A percentile compares a stretch with the other conserved stretches of the same genome.
phyloP scores from a whole-genome alignment of 2,113 vertebrate species.

The Notarius quadriscutis region DNA sequence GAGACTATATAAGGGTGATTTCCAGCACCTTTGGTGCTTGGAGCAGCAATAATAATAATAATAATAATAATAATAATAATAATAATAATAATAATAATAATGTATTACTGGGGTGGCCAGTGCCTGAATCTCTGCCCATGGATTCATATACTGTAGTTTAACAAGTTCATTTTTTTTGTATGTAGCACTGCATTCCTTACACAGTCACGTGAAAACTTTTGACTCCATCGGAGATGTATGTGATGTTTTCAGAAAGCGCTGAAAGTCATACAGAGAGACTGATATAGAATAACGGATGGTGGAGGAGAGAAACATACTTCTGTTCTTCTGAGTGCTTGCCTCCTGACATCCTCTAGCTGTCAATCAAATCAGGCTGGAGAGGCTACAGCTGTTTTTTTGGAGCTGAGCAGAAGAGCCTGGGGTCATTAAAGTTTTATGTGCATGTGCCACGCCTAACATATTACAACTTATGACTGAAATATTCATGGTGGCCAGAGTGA shows the following conservation, averaged over 20 bases:
- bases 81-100: not conserved
- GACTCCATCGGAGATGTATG: not conserved
- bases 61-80: not conserved
- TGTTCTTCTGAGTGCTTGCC: slow-evolving; percentile 27
- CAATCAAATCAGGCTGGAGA: slow-evolving; percentile 22
- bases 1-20: too few species aligned
- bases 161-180: not conserved
- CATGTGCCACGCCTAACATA: slow-evolving; percentile 39
- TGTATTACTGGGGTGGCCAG: not conserved
- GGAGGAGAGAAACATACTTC: slow-evolving; percentile 24
- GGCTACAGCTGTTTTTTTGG: not conserved
- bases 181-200: not conserved
- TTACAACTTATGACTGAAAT: slow-evolving; percentile 54
- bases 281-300: not conserved
- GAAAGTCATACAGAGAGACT: slow-evolving; percentile 37
- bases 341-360: slow-evolving; percentile 26
- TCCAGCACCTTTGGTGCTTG: too few species aligned
- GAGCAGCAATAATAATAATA: too few species aligned
- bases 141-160: not conserved
- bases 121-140: not conserved
- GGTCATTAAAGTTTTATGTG: slow-evolving; percentile 50
- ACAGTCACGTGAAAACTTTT: not conserved
- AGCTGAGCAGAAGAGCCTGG: not conserved
- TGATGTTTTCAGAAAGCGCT: not conserved
- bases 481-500: slow-evolving; percentile 33